A percentile compares a stretch with the other conserved stretches of the same genome.
Conservation (phyloP, 2,888 invertebrate species). For the Drosophila mercatorum region DNA sequence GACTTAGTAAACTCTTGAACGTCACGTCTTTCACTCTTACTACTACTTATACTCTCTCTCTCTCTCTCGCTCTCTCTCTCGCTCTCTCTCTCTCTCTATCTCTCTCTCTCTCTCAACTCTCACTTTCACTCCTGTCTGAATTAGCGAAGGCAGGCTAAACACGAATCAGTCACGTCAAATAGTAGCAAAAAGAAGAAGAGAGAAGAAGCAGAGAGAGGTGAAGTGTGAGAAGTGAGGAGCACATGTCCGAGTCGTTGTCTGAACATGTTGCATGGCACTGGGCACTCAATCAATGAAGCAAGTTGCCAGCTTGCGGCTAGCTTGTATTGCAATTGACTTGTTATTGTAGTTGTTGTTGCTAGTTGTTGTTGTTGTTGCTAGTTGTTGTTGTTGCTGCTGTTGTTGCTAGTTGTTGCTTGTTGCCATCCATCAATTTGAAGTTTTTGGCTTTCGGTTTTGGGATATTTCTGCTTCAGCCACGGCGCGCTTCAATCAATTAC, state of each 20-base stretch:
- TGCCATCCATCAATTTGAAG: slow-evolving; percentile 64
- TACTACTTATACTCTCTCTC: too few relatives aligned
- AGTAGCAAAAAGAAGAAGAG: neutral
- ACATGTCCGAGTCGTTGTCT: neutral
- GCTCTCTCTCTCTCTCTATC: neutral
- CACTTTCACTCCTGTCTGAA: neutral
- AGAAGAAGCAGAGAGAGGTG: too few relatives aligned
- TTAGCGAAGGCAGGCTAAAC: neutral
- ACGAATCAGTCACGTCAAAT: slow-evolving; percentile 12
- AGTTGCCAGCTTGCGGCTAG: slow-evolving; percentile 30
- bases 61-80: too few relatives aligned
- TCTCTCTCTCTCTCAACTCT: neutral
- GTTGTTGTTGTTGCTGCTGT: slow-evolving; percentile 2
- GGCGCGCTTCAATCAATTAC: slow-evolving; percentile 72
- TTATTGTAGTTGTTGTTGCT: slow-evolving; percentile 1
- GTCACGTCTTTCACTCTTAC: too few relatives aligned
- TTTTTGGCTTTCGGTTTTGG: slow-evolving; percentile 43
- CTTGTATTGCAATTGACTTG: slow-evolving; percentile 1
- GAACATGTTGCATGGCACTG: slow-evolving; percentile 38
- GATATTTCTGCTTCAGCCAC: slow-evolving; percentile 36
- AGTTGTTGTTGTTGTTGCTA: slow-evolving; percentile 1
- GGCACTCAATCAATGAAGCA: slow-evolving; percentile 34
- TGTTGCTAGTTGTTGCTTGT: neutral
- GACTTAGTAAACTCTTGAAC: too few relatives aligned
- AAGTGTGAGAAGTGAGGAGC: neutral